These are phyloP conservation scores for Cyrtodaria siliqua DNA, from an alignment of 2,888 invertebrate species.

Conservation along the genomic window DNA sequence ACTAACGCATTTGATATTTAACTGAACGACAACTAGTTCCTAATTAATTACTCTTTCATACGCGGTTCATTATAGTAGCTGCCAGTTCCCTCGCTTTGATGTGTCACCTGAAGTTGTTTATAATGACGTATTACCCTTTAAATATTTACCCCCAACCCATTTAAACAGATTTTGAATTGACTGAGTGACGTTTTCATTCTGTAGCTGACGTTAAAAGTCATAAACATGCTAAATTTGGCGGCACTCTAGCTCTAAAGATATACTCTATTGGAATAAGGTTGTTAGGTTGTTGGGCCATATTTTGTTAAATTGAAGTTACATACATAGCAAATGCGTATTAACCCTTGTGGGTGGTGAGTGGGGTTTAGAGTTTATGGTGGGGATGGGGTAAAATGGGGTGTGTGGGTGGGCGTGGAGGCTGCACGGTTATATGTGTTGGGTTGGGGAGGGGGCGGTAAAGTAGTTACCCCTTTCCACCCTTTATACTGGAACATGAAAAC, in stretches of 20 bases:
- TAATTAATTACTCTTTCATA: constrained; percentile 53
- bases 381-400: too few relatives aligned
- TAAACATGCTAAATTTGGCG: constrained; percentile 27
- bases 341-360: too few relatives aligned
- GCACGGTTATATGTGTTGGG: too few relatives aligned
- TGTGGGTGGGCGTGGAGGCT: too few relatives aligned
- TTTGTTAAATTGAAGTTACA: too few relatives aligned
- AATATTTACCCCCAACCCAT: constrained; percentile 45
- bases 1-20: constrained; percentile 22
- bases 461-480: too few relatives aligned
- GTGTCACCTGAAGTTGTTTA: constrained; percentile 52
- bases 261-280: too few relatives aligned
- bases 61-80: constrained; percentile 40
- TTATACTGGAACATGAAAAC: too few relatives aligned
- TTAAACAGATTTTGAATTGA: constrained; percentile 34
- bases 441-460: too few relatives aligned
- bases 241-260: constrained; percentile 1
- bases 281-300: too few relatives aligned
- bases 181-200: constrained; percentile 38
- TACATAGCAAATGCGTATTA: too few relatives aligned
- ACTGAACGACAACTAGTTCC: constrained; percentile 1
- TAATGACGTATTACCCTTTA: constrained; percentile 49
- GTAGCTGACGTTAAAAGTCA: constrained; percentile 20
- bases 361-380: too few relatives aligned
- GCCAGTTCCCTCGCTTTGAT: constrained; percentile 48